Evolutionary conservation across 2,888 invertebrate species (phyloP).

Genomic region (Pterobdella sp.): DNA sequence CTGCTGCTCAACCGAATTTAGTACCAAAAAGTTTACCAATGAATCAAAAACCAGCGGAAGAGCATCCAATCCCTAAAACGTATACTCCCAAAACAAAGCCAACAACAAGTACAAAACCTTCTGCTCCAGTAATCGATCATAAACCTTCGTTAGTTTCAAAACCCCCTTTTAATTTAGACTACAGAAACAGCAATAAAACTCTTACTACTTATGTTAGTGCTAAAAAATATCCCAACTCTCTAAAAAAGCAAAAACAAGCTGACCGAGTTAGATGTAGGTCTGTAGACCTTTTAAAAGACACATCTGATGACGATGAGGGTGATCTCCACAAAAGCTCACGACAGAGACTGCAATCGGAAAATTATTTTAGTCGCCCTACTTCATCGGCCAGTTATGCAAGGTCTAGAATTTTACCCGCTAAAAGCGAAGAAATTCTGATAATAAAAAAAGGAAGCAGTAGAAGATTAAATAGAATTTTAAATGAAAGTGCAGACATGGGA

Average conservation of each 20-base stretch:
- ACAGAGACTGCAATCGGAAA: not conserved
- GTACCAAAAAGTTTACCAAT: not conserved
- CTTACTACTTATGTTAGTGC: not conserved
- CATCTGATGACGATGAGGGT: not conserved
- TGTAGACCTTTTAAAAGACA: not conserved
- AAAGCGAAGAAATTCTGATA: conserved; percentile 23
- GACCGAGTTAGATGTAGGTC: not conserved
- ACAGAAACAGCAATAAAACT: not conserved
- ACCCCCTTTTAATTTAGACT: not conserved
- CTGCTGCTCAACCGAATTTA: not conserved
- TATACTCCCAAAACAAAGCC: not conserved
- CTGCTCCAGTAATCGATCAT: not conserved
- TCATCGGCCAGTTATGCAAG: not conserved
- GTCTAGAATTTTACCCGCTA: not conserved
- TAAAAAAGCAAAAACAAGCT: conserved; percentile 3
- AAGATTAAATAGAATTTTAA: not conserved
- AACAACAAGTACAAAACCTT: not conserved
- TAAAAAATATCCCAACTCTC: not conserved
- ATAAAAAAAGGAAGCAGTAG: conserved; percentile 11
- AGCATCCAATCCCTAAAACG: not conserved
- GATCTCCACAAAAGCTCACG: not conserved
- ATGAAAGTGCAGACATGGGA: not conserved
- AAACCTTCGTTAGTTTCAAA: not conserved
- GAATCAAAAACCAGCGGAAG: not conserved
- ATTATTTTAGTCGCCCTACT: not conserved